These are phyloP conservation scores for Microtus oregoni DNA, from an alignment of 2,113 vertebrate species.

Conservation along the genomic window DNA sequence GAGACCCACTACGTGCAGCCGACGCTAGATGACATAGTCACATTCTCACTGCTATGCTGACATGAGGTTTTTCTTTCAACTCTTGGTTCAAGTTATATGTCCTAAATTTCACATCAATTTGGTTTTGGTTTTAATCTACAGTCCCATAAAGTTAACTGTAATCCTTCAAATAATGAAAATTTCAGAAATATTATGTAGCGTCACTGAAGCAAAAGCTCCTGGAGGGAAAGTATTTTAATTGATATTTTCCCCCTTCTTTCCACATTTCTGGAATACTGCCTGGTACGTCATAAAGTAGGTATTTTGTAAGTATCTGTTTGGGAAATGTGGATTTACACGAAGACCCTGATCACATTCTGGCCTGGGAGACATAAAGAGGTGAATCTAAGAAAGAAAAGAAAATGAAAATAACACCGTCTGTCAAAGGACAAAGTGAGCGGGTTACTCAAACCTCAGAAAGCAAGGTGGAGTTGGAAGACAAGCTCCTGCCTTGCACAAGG, in stretches of 20 bases:
- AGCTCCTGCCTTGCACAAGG: neutral
- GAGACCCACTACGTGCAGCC: neutral
- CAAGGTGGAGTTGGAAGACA: neutral
- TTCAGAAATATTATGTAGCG: neutral
- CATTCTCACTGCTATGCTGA: neutral
- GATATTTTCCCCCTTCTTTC: neutral
- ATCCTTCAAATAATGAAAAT: slow-evolving; percentile 45
- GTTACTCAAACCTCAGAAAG: neutral
- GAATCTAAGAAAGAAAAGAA: neutral
- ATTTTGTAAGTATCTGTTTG: neutral
- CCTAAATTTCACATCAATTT: neutral
- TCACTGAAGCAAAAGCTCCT: neutral
- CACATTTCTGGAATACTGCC: neutral
- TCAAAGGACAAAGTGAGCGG: neutral
- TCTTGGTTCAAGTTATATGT: slow-evolving; percentile 34
- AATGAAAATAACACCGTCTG: neutral
- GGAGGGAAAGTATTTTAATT: neutral
- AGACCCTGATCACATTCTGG: neutral
- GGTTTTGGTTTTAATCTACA: neutral
- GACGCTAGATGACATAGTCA: neutral
- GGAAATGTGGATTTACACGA: neutral
- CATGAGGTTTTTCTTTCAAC: slow-evolving; percentile 1
- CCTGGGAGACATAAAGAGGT: neutral
- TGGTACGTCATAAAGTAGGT: neutral
- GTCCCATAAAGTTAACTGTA: neutral